Conservation (phyloP, 2,797 vertebrate species). For the Hydrolagus colliei region DNA sequence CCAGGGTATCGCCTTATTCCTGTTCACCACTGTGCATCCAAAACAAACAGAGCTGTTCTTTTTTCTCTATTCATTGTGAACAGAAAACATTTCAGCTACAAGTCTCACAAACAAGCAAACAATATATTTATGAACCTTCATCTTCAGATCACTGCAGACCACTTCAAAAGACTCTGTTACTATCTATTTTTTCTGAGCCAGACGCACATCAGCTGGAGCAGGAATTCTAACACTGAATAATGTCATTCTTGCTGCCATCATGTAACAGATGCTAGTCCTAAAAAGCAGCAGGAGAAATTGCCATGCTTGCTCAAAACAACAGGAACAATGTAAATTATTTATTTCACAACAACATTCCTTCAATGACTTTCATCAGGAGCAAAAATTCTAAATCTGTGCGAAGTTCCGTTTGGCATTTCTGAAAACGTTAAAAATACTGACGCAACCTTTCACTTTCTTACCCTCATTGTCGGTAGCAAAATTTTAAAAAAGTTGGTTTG, state of each 20-base stretch:
- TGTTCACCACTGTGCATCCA: too few relatives aligned
- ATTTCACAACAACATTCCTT: background rate
- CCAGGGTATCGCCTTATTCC: too few relatives aligned
- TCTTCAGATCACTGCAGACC: background rate
- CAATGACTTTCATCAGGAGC: background rate
- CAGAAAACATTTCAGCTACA: too few relatives aligned
- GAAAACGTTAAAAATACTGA: background rate
- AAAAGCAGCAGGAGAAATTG: conserved; percentile 14
- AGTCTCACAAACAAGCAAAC: too few relatives aligned
- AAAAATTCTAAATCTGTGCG: background rate
- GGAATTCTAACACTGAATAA: conserved; percentile 25
- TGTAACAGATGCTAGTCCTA: conserved; percentile 22
- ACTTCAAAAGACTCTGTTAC: background rate
- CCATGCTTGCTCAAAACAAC: background rate
- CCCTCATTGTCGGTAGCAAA: background rate
- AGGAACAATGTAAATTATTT: conserved; percentile 25
- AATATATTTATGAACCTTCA: background rate
- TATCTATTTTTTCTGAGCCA: background rate
- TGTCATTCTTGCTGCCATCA: conserved; percentile 7
- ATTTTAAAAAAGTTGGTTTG: background rate
- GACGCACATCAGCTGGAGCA: conserved; percentile 13
- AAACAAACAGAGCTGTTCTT: background rate
- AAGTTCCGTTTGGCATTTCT: background rate
- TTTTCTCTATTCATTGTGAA: background rate
- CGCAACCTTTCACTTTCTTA: background rate